Base-by-base conservation (phyloP, 2,113 vertebrate genomes). In the Perca fluviatilis region DNA sequence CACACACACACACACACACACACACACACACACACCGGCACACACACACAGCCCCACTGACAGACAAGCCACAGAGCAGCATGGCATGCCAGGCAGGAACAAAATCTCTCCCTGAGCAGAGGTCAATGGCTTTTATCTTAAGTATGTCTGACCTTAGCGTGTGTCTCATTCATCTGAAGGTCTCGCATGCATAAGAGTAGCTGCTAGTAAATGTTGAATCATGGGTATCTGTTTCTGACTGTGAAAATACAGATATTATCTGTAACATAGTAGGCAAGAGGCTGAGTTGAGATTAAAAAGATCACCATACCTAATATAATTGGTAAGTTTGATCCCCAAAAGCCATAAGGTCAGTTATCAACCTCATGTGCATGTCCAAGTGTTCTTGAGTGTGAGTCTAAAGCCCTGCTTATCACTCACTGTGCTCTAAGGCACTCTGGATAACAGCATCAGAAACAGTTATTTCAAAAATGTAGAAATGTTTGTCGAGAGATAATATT, bases 91-190 rank as follows among this genome's bases (percentile, higher is more conserved):
- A 69, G 74, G 74, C 79, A 83, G 70, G 69, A 87, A 77, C 78
- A 80, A 77, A 88, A 83, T 78, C 51, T 83, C 65, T 82, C 60
- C 36, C 69, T 69, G 27, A 77, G 73, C 83, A 68, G 79, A 85
- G 84, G 91, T 91, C 87, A 89, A 21, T 63, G 74, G 57, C 53
- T 89, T 84, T 94, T 91, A 90, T 90, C 91, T 90, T 80, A 80
- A 85, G 85, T 85, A 13, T 75, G 84, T 90, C 81, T 92, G 88
- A 88, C 88, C 87, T 88, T 23, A 76, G 80, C 18, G 30, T 65
- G 71, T 54, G 58, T 60, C 75, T 68, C 54, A 46, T 74, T 82
- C 73, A 54, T 80, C 76, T 79, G 51, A 67, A 7, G 65, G 71
- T 73, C 56, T 88, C 53, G 33, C 67, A 63, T 54, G 10, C 60